Evolutionary conservation across 2,113 vertebrate species (phyloP).

Genomic region (Gopherus flavomarginatus): DNA sequence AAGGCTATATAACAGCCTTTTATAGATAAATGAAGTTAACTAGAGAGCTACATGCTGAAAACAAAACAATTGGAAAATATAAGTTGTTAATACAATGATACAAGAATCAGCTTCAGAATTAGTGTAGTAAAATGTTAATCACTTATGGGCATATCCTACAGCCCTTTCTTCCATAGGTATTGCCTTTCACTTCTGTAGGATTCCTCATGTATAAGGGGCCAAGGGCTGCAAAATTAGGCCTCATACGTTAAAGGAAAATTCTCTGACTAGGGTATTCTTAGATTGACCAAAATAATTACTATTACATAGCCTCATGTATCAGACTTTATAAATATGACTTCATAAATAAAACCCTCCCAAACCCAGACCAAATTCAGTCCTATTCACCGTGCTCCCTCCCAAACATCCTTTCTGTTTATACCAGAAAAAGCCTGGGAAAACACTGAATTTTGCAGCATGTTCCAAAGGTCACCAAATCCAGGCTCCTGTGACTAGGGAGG

Average conservation of each 20-base stretch:
- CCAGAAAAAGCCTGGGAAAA: not conserved
- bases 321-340: not conserved
- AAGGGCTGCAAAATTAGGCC: not conserved
- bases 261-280: not conserved
- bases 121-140: not conserved
- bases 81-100: not conserved
- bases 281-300: not conserved
- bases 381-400: not conserved
- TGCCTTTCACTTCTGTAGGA: not conserved
- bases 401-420: fast-evolving
- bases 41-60: not conserved
- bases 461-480: no score
- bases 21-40: not conserved
- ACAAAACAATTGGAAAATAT: not conserved
- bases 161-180: not conserved
- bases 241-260: not conserved
- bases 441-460: not conserved
- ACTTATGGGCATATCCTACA: not conserved
- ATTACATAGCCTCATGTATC: not conserved
- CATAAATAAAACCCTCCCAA: not conserved
- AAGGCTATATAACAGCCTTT: not conserved
- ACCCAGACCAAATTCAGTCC: fast-evolving
- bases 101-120: not conserved
- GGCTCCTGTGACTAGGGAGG: fast-evolving
- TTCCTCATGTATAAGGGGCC: not conserved